Conservation (phyloP, 2,113 vertebrate species). For the Brachyistius frenatus region DNA sequence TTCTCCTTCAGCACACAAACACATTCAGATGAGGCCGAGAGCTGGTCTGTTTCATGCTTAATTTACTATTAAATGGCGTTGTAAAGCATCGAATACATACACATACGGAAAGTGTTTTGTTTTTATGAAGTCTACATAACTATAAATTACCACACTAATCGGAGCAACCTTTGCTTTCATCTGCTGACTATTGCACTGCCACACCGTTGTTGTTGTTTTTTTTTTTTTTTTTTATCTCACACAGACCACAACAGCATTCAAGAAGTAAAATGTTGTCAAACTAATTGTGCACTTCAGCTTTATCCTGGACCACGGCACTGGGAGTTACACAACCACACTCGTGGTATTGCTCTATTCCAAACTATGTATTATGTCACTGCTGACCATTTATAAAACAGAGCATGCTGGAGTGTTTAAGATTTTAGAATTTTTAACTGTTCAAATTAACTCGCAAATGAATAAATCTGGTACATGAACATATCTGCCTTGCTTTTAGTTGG, state of each 20-base stretch:
- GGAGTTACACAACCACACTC: constrained; percentile 30
- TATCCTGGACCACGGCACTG: constrained; percentile 14
- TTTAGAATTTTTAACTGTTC: neutral
- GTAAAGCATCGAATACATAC: constrained; percentile 47
- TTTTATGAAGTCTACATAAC: constrained; percentile 39
- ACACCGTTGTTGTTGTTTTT: neutral
- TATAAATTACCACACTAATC: constrained; percentile 47
- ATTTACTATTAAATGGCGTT: constrained; percentile 41
- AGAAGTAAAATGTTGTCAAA: constrained; percentile 30
- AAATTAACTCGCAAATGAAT: constrained; percentile 4
- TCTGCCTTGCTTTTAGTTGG: neutral
- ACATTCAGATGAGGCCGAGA: constrained; percentile 41
- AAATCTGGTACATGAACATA: neutral
- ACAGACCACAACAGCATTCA: constrained; percentile 15
- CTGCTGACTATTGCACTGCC: constrained; percentile 19
- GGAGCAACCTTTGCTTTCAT: constrained; percentile 3
- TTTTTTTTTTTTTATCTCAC: constrained; percentile 3
- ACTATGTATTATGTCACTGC: neutral
- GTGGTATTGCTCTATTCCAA: constrained; percentile 17
- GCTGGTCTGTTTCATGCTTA: constrained; percentile 25
- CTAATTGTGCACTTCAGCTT: constrained; percentile 27
- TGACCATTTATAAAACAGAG: constrained; percentile 6
- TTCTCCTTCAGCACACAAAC: constrained; percentile 35
- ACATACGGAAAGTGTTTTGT: constrained; percentile 45
- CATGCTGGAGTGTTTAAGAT: neutral